Evolutionary conservation across 2,888 invertebrate genomes (phyloP), one percentile per base, ranked within the genome.

Genomic region (Ethmia dodecea): DNA sequence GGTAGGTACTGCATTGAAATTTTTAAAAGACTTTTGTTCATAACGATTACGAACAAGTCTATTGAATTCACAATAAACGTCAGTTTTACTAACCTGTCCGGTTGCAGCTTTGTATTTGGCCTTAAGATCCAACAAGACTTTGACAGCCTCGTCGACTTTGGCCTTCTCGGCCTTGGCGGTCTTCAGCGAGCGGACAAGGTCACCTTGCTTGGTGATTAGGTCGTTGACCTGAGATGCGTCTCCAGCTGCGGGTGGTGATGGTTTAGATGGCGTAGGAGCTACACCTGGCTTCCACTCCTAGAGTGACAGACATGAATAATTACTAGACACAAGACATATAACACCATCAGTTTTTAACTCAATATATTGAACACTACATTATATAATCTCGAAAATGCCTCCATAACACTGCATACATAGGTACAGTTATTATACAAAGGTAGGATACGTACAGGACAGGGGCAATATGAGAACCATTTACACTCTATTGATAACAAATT

Each of bases 101-200:
- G 48, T 49, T 22, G 49, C 48, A 13, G 75, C 74, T 65, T 94
- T 94, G 62, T 89, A 94, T 38, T 92, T 88, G 2, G 81, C 72
- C 71, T 95, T 95, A 1, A 94, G 63, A 2, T 76, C 74, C 15
- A 93, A 62, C 8, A 94, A 69, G 6, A 55, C 43, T 54, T 91
- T 89, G 4, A 60, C 58, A 2, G 55, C 57, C 10, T 49, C 55
- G 10, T 49, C 50, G 8, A 57, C 47, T 29, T 52, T 52, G 5
- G 46, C 43, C 70, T 92, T 92, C 0, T 86, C 63, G 6, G 89
- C 89, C 56, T 92, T 92, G 28, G 88, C 79, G 2, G 86, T 47
- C 64, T 92, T 92, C 9, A 93, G 72, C 22, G 89, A 81, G 16
- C 93, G 79, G 1, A 93, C 89, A 35, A 87, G 62, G 45, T 91